Evolutionary conservation across 2,888 invertebrate species (phyloP).

Genomic region (Pseudanteris insignis): DNA sequence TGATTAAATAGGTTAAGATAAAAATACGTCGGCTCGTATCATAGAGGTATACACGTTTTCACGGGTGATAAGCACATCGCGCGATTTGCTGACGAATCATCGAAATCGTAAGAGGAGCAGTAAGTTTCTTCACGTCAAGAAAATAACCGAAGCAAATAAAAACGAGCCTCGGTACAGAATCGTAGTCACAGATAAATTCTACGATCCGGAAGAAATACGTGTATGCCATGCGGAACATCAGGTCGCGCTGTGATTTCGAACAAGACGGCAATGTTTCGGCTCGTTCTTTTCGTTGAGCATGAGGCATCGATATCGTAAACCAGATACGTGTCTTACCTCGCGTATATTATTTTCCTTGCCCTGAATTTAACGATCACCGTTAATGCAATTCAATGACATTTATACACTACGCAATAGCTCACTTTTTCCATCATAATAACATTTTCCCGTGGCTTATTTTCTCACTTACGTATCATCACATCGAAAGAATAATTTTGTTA

Average conservation of each 20-base stretch:
- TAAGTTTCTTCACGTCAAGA: constrained; percentile 37
- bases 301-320: constrained; percentile 34
- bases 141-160: constrained; percentile 47
- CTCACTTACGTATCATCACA: too few species aligned
- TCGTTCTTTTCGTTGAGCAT: constrained; percentile 40
- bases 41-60: constrained; percentile 39
- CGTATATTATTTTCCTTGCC: constrained; percentile 12
- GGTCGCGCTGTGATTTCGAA: constrained; percentile 39
- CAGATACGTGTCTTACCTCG: constrained; percentile 20
- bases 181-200: constrained; percentile 50
- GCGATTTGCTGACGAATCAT: constrained; percentile 44
- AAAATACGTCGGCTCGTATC: constrained; percentile 24
- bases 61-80: constrained; percentile 31
- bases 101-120: constrained; percentile 40
- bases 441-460: too few species aligned
- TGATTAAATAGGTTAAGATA: constrained; percentile 26
- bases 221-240: constrained; percentile 50
- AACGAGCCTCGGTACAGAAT: constrained; percentile 42
- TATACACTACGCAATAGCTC: too few species aligned
- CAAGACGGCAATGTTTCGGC: constrained; percentile 30
- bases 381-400: too few species aligned
- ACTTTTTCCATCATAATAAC: too few species aligned
- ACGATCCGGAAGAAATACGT: constrained; percentile 51
- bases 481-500: too few species aligned
- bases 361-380: too few species aligned